These are phyloP conservation scores for Melanotus villosus DNA, from an alignment of 2,888 invertebrate species.

Conservation along the genomic window DNA sequence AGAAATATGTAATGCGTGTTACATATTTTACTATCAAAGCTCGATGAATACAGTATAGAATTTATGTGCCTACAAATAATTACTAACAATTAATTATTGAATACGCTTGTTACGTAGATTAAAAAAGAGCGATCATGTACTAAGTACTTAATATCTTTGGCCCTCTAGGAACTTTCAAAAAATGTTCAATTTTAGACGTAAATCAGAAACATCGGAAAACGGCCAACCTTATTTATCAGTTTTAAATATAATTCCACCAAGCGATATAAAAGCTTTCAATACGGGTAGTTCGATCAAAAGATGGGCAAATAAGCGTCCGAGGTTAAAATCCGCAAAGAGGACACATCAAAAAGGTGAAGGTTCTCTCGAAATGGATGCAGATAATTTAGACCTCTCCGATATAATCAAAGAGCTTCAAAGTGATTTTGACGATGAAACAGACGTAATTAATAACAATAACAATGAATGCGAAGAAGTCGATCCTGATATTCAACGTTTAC, in stretches of 20 bases:
- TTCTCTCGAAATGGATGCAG: slow-evolving; percentile 25
- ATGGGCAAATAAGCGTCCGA: slow-evolving; percentile 63
- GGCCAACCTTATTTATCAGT: slow-evolving; percentile 53
- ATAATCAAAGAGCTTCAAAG: slow-evolving; percentile 41
- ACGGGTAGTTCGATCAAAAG: slow-evolving; percentile 61
- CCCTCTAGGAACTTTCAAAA: neutral
- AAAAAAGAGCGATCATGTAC: too few relatives aligned
- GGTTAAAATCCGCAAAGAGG: slow-evolving; percentile 57
- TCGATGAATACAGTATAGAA: too few relatives aligned
- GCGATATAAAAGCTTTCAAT: slow-evolving; percentile 57
- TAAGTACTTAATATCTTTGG: too few relatives aligned
- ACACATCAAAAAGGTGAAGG: neutral
- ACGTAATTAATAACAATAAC: slow-evolving; percentile 11
- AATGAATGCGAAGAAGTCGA: slow-evolving; percentile 55
- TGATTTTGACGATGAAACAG: slow-evolving; percentile 27
- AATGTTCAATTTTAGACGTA: neutral
- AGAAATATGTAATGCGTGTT: too few relatives aligned
- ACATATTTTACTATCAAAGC: too few relatives aligned
- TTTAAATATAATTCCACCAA: slow-evolving; percentile 59
- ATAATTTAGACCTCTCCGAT: slow-evolving; percentile 39
- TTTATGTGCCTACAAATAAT: too few relatives aligned
- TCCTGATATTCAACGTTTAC: slow-evolving; percentile 59
- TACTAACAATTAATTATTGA: too few relatives aligned
- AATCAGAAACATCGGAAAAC: slow-evolving; percentile 10
- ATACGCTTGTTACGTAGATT: too few relatives aligned